Evolutionary conservation across 2,888 invertebrate genomes (phyloP), one percentile per base, ranked within the genome.

Genomic region (Lapara coniferarum): DNA sequence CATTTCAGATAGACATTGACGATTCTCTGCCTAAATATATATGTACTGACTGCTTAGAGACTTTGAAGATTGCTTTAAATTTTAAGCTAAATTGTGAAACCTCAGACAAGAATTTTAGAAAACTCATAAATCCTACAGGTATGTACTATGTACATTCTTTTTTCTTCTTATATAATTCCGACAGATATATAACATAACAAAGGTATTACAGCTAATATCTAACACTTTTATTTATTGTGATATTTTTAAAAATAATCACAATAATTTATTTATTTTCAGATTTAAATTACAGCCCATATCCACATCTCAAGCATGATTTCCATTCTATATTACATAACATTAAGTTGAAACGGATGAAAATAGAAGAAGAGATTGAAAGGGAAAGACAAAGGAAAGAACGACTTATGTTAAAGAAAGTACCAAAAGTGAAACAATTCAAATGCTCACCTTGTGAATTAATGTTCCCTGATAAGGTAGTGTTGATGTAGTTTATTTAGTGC

Each of bases 241-340:
- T 37, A 7, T 7, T 37, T 37, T 37, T 7, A 37, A 37, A 37
- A 37, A 37, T 7, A 37, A 37, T 37, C 37, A 37, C 8, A 37
- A 7, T 37, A 37, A 37, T 37, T 7, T 5, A 37, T 37, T 7
- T 8, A 37, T 37, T 81, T 79, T 19, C 74, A 92, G 92, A 89
- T 75, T 90, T 89, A 69, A 81, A 82, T 66, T 80, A 89, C 44
- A 87, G 88, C 73, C 88, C 89, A 56, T 93, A 93, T 78, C 93
- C 93, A 77, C 92, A 93, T 81, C 93, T 93, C 37, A 93, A 91
- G 79, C 92, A 91, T 81, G 92, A 93, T 70, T 93, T 93, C 74
- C 91, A 93, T 79, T 74, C 90, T 59, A 92, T 93, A 71, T 75
- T 93, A 68, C 89, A 92, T 76, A 85, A 92, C 73, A 91, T 93